phyloP scores from a whole-genome alignment of 2,888 invertebrate species.

The Linyphia triangularis region DNA sequence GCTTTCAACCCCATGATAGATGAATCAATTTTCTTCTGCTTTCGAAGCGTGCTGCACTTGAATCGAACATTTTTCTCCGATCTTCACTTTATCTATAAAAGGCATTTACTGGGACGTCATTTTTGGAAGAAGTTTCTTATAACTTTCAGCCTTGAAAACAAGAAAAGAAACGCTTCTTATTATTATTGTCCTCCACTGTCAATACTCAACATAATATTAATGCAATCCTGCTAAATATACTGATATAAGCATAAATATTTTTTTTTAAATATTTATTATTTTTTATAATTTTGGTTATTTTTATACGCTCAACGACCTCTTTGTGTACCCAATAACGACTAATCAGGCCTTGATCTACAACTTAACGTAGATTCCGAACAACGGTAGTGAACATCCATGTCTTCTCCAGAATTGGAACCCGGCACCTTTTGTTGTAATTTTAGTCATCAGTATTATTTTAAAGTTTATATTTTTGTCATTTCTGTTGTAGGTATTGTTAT shows the following conservation, averaged over 20 bases:
- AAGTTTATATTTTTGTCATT: no score
- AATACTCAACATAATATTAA: not conserved
- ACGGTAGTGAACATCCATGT: no score
- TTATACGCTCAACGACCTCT: no score
- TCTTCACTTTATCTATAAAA: constrained; percentile 44
- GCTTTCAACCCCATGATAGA: constrained; percentile 66
- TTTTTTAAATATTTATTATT: no score
- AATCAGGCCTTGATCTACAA: no score
- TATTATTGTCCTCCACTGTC: not conserved
- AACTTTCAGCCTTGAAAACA: not conserved
- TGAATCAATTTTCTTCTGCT: constrained; percentile 67
- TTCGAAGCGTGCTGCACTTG: not conserved
- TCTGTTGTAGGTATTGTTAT: no score
- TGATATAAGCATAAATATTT: not conserved
- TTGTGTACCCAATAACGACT: no score
- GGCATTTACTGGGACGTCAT: constrained; percentile 33
- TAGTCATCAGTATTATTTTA: no score
- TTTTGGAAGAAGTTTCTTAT: not conserved
- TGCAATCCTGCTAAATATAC: not conserved
- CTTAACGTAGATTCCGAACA: no score
- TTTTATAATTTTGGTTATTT: no score
- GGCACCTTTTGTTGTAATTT: no score
- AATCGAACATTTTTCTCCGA: constrained; percentile 31
- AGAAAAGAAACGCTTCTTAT: not conserved
- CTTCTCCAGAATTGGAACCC: no score